Conservation (phyloP, 2,888 invertebrate species). For the Clusia tigrina region DNA sequence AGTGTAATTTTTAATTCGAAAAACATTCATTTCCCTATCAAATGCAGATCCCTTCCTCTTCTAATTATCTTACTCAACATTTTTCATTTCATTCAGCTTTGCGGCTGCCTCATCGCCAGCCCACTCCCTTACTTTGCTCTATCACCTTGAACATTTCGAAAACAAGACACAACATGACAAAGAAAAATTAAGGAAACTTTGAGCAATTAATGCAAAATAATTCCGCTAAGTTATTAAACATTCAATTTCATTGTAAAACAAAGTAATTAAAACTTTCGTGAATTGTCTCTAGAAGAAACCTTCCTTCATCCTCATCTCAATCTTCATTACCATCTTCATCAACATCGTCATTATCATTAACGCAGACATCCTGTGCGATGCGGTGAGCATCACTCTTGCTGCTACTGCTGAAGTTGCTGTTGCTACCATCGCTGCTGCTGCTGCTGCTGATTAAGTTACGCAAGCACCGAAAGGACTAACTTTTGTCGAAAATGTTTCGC, state of each 20-base stretch:
- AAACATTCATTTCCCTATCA: neutral
- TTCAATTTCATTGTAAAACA: constrained; percentile 50
- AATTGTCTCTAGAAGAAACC: no score
- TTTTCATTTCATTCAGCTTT: no score
- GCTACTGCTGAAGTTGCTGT: neutral
- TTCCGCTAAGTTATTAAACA: constrained; percentile 44
- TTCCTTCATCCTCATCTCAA: constrained; percentile 14
- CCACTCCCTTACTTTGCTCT: no score
- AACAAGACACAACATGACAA: neutral
- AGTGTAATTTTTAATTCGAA: constrained; percentile 20
- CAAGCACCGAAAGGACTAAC: constrained; percentile 11
- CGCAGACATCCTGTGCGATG: constrained; percentile 1
- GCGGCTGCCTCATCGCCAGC: no score
- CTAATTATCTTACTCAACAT: no score
- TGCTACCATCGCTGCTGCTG: neutral
- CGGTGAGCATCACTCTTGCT: constrained; percentile 14
- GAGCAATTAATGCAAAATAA: constrained; percentile 48
- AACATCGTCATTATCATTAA: constrained; percentile 16
- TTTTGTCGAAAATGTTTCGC: neutral
- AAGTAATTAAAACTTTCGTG: constrained; percentile 50
- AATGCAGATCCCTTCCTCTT: neutral
- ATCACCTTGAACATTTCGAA: constrained; percentile 9
- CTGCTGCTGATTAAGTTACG: constrained; percentile 15
- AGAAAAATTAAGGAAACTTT: constrained; percentile 1
- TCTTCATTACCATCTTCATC: constrained; percentile 21